These are phyloP conservation scores for Chauna torquata DNA, from an alignment of 2,113 vertebrate species.

Conservation along the genomic window DNA sequence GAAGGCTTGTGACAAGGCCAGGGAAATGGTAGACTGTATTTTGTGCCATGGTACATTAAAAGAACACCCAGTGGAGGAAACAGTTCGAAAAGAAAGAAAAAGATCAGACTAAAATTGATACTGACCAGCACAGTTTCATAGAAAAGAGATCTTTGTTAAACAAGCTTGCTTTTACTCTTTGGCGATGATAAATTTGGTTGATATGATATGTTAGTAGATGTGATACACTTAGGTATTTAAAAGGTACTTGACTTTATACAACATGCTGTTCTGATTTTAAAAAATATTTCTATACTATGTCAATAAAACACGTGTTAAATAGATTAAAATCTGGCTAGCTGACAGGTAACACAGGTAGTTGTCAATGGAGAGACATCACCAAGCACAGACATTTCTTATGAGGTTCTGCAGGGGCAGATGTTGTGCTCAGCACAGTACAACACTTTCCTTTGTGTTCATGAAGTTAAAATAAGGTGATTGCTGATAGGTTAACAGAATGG, in stretches of 20 bases:
- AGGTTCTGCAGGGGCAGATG: background rate
- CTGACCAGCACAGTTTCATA: background rate
- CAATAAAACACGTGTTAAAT: slow-evolving; percentile 1
- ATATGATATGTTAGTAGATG: background rate
- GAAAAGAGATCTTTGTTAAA: background rate
- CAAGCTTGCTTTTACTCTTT: background rate
- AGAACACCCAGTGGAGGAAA: background rate
- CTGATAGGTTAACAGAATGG: background rate
- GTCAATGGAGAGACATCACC: background rate
- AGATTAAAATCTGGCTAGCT: background rate
- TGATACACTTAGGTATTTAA: background rate
- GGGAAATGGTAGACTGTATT: background rate
- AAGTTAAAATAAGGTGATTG: background rate
- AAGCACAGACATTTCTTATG: background rate
- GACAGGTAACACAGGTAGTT: background rate
- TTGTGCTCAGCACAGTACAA: background rate
- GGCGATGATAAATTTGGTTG: background rate
- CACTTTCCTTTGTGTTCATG: background rate
- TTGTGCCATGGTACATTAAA: background rate
- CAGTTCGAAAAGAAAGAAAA: background rate
- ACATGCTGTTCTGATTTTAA: background rate
- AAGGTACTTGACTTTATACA: background rate
- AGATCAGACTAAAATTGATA: background rate
- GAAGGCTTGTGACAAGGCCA: accelerated
- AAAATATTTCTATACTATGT: background rate